Evolutionary conservation across 1,140 invertebrate genomes (phyloP).

Genomic region (Doryteuthis pealeii): DNA sequence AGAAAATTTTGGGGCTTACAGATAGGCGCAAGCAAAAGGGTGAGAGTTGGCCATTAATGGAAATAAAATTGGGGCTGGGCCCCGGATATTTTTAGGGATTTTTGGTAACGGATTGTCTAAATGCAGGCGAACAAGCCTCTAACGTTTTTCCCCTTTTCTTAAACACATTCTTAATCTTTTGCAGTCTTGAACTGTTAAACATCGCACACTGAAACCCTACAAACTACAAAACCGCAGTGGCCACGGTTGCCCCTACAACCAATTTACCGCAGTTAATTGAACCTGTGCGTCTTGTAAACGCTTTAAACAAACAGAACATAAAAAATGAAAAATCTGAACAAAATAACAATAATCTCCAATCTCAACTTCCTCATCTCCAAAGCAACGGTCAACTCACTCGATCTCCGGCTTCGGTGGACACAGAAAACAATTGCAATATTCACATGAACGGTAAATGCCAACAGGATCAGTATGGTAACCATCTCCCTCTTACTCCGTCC

Average conservation of each 20-base stretch:
- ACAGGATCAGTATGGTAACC: constrained; percentile 51
- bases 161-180: too few species aligned
- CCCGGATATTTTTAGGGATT: too few species aligned
- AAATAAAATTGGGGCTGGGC: too few species aligned
- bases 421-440: constrained; percentile 15
- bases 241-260: constrained; percentile 50
- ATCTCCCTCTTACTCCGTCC: constrained; percentile 49
- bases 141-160: too few species aligned
- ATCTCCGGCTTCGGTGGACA: constrained; percentile 33
- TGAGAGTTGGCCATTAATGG: too few species aligned
- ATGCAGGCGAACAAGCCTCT: too few species aligned
- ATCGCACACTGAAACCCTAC: too few species aligned
- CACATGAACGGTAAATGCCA: constrained; percentile 31
- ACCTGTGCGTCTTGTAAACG: constrained; percentile 29
- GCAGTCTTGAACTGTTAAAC: too few species aligned
- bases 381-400: constrained; percentile 32
- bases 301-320: constrained; percentile 17
- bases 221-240: too few species aligned
- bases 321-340: constrained; percentile 29
- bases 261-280: constrained; percentile 44
- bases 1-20: too few species aligned
- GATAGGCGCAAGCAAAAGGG: too few species aligned
- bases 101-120: too few species aligned
- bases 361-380: constrained; percentile 41
- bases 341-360: constrained; percentile 27